phyloP scores from a whole-genome alignment of 2,797 vertebrate genomes.

The Pseudochirops cupreus region DNA sequence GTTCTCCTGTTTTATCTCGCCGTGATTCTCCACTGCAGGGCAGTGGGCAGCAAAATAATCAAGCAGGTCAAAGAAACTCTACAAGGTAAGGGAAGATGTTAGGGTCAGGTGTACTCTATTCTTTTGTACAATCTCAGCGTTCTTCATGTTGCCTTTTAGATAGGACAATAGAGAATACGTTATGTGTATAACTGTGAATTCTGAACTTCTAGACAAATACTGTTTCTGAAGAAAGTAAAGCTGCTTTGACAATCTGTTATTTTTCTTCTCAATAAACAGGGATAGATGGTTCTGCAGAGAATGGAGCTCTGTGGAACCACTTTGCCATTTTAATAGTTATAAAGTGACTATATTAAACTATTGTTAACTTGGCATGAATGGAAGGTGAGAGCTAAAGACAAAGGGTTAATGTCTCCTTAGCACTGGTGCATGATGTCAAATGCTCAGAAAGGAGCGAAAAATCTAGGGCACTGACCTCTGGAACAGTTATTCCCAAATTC shows the following conservation, averaged over 20 bases:
- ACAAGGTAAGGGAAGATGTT: conserved; percentile 85
- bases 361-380: not conserved
- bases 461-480: not conserved
- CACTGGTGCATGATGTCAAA: not conserved
- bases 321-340: not conserved
- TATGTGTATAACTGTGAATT: not conserved
- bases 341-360: not conserved
- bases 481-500: not conserved
- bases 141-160: not conserved
- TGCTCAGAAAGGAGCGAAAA: not conserved
- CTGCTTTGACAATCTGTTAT: not conserved
- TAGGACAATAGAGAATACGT: not conserved
- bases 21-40: conserved; percentile 95
- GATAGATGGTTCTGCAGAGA: not conserved
- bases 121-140: too few relatives aligned
- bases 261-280: not conserved
- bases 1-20: conserved; percentile 96
- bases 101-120: accelerated
- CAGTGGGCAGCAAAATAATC: conserved; percentile 91
- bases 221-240: not conserved
- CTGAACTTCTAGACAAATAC: not conserved
- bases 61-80: conserved; percentile 91
- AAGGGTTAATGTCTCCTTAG: not conserved
- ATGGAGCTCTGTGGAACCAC: not conserved
- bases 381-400: not conserved